Base-by-base conservation (phyloP, 2,888 invertebrate species). In the Bimastos eiseni region DNA sequence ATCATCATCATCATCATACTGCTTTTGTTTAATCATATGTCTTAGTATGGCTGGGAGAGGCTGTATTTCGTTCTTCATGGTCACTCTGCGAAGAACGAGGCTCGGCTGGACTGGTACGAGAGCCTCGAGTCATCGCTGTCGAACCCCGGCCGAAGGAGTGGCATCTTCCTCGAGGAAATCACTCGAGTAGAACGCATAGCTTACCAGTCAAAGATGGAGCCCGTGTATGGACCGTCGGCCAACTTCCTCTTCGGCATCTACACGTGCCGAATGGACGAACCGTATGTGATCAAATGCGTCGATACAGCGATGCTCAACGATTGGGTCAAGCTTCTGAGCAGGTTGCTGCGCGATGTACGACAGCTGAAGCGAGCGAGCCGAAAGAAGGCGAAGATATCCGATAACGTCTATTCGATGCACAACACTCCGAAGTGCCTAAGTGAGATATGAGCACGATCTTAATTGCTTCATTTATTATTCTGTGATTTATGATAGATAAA, bases 51-150 rank as follows among this genome's bases (percentile, higher is more conserved):
- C 24, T 86, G 86, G 86, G 86, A 86, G 34, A 6, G 86, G 34
- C n/a, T 86, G 36, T 86, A 86, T 24, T 86, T 86, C 86, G 86
- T 86, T 33, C 86, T 86, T 15, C 37, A 86, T 33, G 86, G 86
- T 36, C 37, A 34, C 6, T 86, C 86, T 17, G 34, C 86, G 19
- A 86, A 86, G 24, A 86, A 86, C 86, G 86, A 86, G 86, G 86
- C 86, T 1, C 1, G 86, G 24, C 17, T 86, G 34, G 86, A 86
- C 86, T 86, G 86, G 86, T 86, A 36, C 86, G 86, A 86, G 21
- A 86, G 86, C 24, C 86, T 34, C 86, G 36, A 37, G 21, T 86
- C 36, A 17, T 86, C 86, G 1, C 0, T 24, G 86, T 86, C 86
- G 36, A 86, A 86, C 36, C 37, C 86, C 34, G 86, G 86, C 11